Conservation (phyloP, 2,797 vertebrate species). For the Columba guinea region DNA sequence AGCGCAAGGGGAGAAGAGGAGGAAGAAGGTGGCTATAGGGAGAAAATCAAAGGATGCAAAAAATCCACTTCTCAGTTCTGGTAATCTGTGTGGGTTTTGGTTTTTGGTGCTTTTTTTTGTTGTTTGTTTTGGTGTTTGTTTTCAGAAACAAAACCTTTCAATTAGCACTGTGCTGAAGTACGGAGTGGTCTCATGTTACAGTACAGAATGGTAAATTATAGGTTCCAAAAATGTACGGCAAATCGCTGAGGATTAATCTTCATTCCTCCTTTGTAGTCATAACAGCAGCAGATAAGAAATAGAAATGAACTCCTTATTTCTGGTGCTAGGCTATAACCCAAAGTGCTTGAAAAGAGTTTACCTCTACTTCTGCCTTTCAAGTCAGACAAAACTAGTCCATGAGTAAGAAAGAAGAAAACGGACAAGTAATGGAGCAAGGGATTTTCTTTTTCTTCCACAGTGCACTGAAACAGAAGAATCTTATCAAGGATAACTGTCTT, state of each 20-base stretch:
- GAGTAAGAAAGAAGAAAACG: background rate
- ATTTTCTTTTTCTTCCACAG: background rate
- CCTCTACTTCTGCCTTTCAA: background rate
- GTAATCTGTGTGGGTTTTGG: background rate
- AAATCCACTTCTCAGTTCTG: background rate
- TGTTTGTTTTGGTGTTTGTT: background rate
- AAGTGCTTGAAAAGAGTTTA: background rate
- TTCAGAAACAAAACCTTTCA: background rate
- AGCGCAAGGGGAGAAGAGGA: background rate
- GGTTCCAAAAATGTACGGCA: background rate
- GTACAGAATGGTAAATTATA: background rate
- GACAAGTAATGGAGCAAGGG: background rate
- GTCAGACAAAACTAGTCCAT: background rate
- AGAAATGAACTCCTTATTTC: background rate
- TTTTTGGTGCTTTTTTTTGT: background rate
- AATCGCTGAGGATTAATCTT: background rate
- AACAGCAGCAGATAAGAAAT: background rate
- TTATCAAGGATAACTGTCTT: background rate
- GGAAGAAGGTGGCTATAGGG: background rate
- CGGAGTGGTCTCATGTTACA: background rate
- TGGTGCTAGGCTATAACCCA: background rate
- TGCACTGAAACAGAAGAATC: background rate
- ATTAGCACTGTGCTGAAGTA: background rate
- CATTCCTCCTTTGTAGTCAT: background rate
- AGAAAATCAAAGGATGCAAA: background rate